These are phyloP conservation scores for Dioctria linearis DNA, from an alignment of 2,888 invertebrate species.

Conservation along the genomic window DNA sequence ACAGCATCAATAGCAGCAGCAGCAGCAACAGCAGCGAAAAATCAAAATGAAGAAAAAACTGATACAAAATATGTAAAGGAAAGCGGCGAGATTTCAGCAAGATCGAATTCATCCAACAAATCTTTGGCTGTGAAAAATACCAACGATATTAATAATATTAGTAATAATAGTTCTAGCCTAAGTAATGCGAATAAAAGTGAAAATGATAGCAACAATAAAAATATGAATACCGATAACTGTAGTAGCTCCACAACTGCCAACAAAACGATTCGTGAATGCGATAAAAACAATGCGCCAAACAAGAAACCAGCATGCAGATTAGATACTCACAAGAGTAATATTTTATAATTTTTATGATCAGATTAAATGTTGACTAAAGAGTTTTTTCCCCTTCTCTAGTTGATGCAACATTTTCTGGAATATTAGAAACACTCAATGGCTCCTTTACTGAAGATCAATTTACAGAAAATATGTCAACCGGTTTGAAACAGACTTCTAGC, in stretches of 20 bases:
- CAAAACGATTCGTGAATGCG: conserved; percentile 16
- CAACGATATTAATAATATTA: conserved; percentile 46
- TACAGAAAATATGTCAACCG: conserved; percentile 3
- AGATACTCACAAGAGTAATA: conserved; percentile 35
- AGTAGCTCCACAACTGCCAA: conserved; percentile 30
- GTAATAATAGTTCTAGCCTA: conserved; percentile 39
- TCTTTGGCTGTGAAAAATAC: conserved; percentile 48
- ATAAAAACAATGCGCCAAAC: background rate
- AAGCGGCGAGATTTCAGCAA: conserved; percentile 11
- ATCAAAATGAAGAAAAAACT: background rate
- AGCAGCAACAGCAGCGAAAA: background rate
- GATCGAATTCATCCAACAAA: conserved; percentile 41
- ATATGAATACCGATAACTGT: background rate
- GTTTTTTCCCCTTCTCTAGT: conserved; percentile 49
- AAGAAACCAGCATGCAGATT: conserved; percentile 25
- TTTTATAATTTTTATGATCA: background rate
- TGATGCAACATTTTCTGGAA: conserved; percentile 60
- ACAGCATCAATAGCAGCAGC: background rate
- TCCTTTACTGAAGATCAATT: conserved; percentile 48
- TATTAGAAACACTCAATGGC: conserved; percentile 59
- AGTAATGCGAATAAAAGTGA: conserved; percentile 32
- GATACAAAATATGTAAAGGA: conserved; percentile 15
- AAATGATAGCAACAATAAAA: conserved; percentile 11
- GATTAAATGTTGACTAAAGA: background rate
- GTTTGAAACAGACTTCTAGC: conserved; percentile 29